These are phyloP conservation scores for Puffinus mauretanicus DNA, from an alignment of 2,113 vertebrate genomes.

Conservation along the genomic window DNA sequence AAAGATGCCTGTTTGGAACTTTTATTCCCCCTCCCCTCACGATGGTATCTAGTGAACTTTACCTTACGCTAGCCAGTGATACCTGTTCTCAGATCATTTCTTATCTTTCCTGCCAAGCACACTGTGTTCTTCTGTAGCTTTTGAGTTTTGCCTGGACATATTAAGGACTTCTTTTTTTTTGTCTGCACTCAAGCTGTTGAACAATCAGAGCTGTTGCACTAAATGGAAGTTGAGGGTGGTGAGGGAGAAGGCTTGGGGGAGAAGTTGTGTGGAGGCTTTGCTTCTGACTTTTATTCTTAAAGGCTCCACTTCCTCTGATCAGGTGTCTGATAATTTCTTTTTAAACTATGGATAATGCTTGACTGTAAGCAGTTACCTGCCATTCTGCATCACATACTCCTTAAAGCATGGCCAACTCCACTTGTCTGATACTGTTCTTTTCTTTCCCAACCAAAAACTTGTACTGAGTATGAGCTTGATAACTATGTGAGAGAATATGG, in stretches of 20 bases:
- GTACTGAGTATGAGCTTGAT: neutral
- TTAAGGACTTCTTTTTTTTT: neutral
- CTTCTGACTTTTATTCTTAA: neutral
- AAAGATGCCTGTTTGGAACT: neutral
- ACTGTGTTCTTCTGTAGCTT: neutral
- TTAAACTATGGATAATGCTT: neutral
- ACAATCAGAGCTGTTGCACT: neutral
- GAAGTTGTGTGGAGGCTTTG: neutral
- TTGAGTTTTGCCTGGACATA: neutral
- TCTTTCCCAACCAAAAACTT: neutral
- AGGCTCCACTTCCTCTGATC: neutral
- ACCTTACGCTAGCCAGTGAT: neutral
- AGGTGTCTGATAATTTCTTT: neutral
- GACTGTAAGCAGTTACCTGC: neutral
- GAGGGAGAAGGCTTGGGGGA: neutral
- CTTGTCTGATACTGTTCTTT: neutral
- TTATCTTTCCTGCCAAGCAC: neutral
- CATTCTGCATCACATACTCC: neutral
- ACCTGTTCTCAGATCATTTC: neutral
- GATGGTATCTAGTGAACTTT: neutral
- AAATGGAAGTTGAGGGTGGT: neutral
- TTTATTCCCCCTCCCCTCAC: neutral
- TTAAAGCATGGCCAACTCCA: neutral
- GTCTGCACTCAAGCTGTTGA: neutral
- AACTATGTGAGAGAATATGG: neutral